phyloP scores from a whole-genome alignment of 2,797 vertebrate genomes.

The Pachyuromys duprasi region DNA sequence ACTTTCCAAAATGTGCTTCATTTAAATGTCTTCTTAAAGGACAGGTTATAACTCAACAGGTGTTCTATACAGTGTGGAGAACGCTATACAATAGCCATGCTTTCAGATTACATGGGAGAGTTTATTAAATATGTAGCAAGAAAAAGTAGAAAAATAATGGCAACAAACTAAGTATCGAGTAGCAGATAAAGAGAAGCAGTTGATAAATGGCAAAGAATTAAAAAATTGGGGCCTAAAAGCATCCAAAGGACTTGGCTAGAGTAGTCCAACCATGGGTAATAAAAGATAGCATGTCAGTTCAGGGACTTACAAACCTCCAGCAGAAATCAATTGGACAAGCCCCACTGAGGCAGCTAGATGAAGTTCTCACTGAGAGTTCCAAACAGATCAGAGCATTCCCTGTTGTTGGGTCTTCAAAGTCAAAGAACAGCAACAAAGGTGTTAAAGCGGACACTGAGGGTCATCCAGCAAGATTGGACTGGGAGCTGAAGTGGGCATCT shows the following conservation, averaged over 20 bases:
- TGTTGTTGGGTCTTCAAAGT: background rate
- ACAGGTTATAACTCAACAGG: background rate
- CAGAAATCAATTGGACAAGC: background rate
- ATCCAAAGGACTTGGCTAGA: background rate
- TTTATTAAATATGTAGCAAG: background rate
- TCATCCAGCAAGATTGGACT: background rate
- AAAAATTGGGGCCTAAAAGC: background rate
- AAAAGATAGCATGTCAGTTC: background rate
- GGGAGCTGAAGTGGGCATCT: background rate
- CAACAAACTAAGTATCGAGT: background rate
- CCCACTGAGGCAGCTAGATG: too few species aligned
- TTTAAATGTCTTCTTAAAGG: background rate
- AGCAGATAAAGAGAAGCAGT: background rate
- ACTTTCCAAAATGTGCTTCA: background rate
- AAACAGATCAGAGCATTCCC: background rate
- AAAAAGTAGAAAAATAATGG: background rate
- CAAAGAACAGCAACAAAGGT: background rate
- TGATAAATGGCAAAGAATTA: background rate
- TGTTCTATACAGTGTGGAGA: background rate
- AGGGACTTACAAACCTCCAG: background rate
- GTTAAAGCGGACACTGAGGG: background rate
- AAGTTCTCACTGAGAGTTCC: background rate
- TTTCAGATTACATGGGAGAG: background rate
- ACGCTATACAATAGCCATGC: background rate
- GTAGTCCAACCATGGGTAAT: background rate